phyloP scores from a whole-genome alignment of 2,797 vertebrate species.

The Galago senegalensis region DNA sequence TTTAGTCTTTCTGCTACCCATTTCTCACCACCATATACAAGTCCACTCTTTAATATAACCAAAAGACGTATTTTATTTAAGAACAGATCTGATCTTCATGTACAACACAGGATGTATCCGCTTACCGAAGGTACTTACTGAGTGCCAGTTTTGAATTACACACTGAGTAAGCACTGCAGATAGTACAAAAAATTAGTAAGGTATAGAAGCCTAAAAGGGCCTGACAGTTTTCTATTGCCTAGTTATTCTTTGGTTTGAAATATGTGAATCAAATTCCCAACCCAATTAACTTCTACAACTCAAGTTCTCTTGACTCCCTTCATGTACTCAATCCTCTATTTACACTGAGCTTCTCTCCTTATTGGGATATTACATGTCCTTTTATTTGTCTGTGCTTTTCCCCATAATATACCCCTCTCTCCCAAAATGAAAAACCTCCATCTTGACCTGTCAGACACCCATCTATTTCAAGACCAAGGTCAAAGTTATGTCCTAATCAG shows the following conservation, averaged over 20 bases:
- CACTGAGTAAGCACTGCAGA: background rate
- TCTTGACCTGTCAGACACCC: background rate
- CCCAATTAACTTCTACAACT: background rate
- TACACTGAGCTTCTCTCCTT: background rate
- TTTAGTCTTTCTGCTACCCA: background rate
- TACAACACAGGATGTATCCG: background rate
- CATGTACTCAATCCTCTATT: background rate
- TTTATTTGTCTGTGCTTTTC: background rate
- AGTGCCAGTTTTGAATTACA: background rate
- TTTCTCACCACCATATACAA: background rate
- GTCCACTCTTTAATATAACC: background rate
- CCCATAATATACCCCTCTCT: background rate
- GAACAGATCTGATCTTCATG: background rate
- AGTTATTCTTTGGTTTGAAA: background rate
- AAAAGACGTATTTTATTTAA: background rate
- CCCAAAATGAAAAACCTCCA: background rate
- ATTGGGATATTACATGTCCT: background rate
- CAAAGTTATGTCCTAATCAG: background rate
- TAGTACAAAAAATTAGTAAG: background rate
- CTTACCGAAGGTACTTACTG: conserved; percentile 7
- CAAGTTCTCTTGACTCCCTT: conserved; percentile 4
- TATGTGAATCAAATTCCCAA: background rate
- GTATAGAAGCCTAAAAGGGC: background rate
- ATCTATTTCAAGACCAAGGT: background rate
- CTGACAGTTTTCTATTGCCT: background rate